These are phyloP conservation scores for Clytia hemisphaerica DNA, from an alignment of 30 jellyfish, hydroid and myxozoan genomes.

Conservation along the genomic window DNA sequence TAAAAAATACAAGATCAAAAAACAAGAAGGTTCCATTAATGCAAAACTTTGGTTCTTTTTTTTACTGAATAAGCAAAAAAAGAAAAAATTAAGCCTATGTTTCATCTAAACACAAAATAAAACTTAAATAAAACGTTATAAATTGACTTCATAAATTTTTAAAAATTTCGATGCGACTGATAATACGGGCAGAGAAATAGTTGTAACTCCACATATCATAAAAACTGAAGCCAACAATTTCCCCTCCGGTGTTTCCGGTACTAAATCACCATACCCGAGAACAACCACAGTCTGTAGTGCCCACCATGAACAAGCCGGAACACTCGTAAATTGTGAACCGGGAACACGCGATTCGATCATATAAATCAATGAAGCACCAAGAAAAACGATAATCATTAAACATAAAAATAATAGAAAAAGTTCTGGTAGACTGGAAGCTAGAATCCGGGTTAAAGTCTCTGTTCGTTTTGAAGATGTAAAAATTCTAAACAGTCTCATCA, in stretches of 20 bases:
- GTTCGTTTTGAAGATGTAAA: conserved; percentile 49
- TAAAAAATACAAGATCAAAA: too few relatives aligned
- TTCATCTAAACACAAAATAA: too few relatives aligned
- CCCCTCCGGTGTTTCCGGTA: conserved; percentile 55
- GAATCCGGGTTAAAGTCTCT: conserved; percentile 15
- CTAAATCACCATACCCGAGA: conserved; percentile 69
- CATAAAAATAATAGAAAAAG: conserved; percentile 47
- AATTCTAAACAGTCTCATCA: conserved; percentile 42
- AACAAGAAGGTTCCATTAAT: too few relatives aligned
- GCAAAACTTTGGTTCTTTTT: too few relatives aligned
- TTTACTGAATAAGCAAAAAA: too few relatives aligned
- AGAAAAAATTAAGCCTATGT: too few relatives aligned
- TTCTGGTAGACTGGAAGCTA: conserved; percentile 58
- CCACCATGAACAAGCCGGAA: conserved; percentile 84
- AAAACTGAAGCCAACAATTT: conserved; percentile 61
- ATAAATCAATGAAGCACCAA: conserved; percentile 61
- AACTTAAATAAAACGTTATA: neutral
- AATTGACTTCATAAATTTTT: conserved; percentile 44
- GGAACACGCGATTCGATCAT: conserved; percentile 34
- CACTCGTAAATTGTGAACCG: conserved; percentile 48
- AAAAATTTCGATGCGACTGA: conserved; percentile 64
- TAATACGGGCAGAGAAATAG: conserved; percentile 67
- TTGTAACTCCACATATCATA: conserved; percentile 68
- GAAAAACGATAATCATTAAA: conserved; percentile 38
- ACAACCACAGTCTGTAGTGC: conserved; percentile 75